These are phyloP conservation scores for Plumapathes pennacea DNA, from an alignment of 92 coral and sea anemone genomes.

Conservation along the genomic window DNA sequence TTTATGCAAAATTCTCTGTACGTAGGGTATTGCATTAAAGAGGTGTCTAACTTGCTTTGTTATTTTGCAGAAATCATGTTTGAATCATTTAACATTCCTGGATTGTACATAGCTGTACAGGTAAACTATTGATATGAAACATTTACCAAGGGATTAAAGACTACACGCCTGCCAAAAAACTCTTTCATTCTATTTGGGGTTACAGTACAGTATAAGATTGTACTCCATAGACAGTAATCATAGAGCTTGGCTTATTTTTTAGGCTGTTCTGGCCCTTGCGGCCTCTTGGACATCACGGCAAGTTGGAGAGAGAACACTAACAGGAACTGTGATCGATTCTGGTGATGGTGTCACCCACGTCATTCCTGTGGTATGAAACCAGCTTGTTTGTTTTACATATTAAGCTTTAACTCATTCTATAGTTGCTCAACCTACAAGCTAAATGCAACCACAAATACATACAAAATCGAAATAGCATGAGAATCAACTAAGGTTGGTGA, in stretches of 20 bases:
- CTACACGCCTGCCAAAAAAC: not conserved
- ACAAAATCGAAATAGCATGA: not conserved
- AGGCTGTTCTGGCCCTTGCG: conserved; percentile 97
- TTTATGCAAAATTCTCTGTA: no score
- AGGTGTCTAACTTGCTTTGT: no score
- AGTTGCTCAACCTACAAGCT: no score
- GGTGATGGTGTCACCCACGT: conserved; percentile 99
- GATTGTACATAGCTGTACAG: conserved; percentile 99
- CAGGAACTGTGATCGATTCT: conserved; percentile 96
- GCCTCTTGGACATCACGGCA: conserved; percentile 99
- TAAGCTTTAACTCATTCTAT: no score
- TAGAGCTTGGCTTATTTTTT: conserved; percentile 1
- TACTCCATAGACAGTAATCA: no score
- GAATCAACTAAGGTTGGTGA: not conserved
- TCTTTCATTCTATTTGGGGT: no score
- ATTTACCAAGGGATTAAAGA: no score
- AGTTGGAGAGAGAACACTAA: conserved; percentile 98
- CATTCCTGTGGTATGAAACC: conserved; percentile 84
- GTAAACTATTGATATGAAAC: no score
- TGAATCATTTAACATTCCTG: conserved; percentile 98
- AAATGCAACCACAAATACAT: no score
- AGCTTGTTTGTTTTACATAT: not conserved
- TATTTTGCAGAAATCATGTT: conserved; percentile 99
- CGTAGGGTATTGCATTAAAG: not conserved
- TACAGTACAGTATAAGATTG: no score